These are phyloP conservation scores for Macroglossus sobrinus DNA, from an alignment of 2,113 vertebrate genomes.

Conservation along the genomic window DNA sequence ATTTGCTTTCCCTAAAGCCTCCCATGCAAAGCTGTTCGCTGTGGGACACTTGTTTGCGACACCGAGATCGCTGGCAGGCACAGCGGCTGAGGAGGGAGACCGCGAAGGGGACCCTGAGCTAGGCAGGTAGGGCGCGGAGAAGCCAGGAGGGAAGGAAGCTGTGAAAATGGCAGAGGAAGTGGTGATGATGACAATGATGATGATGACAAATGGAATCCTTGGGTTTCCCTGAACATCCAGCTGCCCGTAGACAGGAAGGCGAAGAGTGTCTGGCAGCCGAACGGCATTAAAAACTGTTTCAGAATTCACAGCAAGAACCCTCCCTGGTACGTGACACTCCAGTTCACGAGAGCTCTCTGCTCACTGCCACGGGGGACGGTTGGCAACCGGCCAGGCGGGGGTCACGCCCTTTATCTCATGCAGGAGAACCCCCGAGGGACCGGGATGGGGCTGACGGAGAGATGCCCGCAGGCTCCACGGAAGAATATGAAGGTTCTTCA, in stretches of 20 bases:
- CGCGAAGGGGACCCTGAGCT: neutral
- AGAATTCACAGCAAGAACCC: neutral
- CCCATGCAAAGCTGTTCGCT: neutral
- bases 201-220: neutral
- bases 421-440: neutral
- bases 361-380: neutral
- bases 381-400: fast-evolving
- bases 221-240: too few relatives aligned
- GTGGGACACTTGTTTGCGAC: neutral
- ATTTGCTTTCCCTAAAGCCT: neutral
- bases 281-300: neutral
- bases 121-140: too few relatives aligned
- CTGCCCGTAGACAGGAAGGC: neutral
- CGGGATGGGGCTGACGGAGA: neutral
- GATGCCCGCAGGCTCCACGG: fast-evolving
- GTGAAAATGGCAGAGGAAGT: neutral
- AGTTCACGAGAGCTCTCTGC: neutral
- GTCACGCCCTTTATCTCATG: neutral
- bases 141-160: neutral
- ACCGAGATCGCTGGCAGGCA: neutral
- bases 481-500: neutral
- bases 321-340: neutral
- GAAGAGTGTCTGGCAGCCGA: neutral
- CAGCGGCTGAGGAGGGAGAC: neutral
- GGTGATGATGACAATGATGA: neutral